Base-by-base conservation (phyloP, 1,140 invertebrate genomes). In the Lutraria rhynchaena region DNA sequence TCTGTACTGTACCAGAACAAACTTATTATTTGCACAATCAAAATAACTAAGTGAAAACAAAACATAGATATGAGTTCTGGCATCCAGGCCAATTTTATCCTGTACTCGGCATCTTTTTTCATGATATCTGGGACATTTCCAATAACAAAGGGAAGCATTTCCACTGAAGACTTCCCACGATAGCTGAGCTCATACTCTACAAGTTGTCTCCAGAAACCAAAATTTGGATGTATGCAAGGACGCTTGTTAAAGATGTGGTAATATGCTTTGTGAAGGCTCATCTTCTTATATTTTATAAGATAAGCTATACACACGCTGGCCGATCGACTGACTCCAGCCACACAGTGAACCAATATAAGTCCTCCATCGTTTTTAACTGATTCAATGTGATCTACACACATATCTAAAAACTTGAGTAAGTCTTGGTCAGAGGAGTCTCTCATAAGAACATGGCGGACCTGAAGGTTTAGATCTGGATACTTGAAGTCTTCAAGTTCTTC, bases 131-230 rank as follows among this genome's bases (percentile, higher is more conserved):
- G 89, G 33, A 88, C 86, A 22, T 75, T 35, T 22, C 89, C 89
- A 11, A 85, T 58, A 17, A 84, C 61, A 3, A 76, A 86, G 4
- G 82, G 80, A 17, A 90, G 57, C 41, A 91, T 76, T 58, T 85
- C 85, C 3, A 91, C 89, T 44, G 83, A 75, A 27, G 46, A 86
- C 24, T 69, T n/a, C 7, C 86, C 94, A 94, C 85, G 80, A 0
- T 96, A 87, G 53, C 94, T 92, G 74, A 94, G 92, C 91, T 98
- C 97, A 86, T 84, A 98, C 93, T 93, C 90, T 13, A 94, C 91
- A 24, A 98, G 93, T 89, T 98, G 97, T 70, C 95, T 94, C 94
- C 97, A 97, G 93, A 98, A 98, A 5, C 96, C 96, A 17, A 95
- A 94, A 90, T 98, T 98, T 0, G 97, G 97, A 83, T 95, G 94